A percentile compares a stretch with the other conserved stretches of the same genome.
These are phyloP conservation scores for Microtus californicus DNA, from an alignment of 2,797 vertebrate genomes.

Conservation along the genomic window DNA sequence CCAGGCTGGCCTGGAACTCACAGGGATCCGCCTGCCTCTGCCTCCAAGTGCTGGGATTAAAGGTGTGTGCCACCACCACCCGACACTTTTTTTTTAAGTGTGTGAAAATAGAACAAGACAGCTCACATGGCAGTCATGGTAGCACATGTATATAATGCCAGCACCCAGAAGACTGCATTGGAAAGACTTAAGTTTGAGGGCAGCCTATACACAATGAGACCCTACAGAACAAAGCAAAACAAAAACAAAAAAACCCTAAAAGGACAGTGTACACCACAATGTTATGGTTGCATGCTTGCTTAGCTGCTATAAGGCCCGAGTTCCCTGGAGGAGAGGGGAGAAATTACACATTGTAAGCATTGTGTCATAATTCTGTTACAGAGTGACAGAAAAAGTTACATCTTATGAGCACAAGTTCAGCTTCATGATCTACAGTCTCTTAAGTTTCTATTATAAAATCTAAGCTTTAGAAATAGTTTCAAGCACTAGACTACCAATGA, in stretches of 20 bases:
- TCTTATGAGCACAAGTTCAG: background rate
- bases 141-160: background rate
- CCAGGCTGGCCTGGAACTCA: too few species aligned
- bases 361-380: conserved; percentile 34
- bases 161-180: background rate
- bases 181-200: background rate
- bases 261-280: too few species aligned
- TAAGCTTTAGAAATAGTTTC: conserved; percentile 36
- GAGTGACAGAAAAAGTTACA: conserved; percentile 27
- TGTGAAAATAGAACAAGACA: background rate
- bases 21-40: too few species aligned
- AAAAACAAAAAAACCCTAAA: background rate
- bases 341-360: background rate
- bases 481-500: conserved; percentile 7
- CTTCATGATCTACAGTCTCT: background rate
- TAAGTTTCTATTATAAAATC: background rate
- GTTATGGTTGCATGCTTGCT: background rate
- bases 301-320: background rate
- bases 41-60: too few species aligned
- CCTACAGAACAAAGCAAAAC: background rate
- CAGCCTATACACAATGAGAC: background rate
- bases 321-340: background rate
- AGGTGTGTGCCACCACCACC: too few species aligned
- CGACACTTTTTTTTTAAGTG: too few species aligned
- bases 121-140: background rate